Evolutionary conservation across 2,113 vertebrate genomes (phyloP).

Genomic region (Gymnobelideus leadbeateri): DNA sequence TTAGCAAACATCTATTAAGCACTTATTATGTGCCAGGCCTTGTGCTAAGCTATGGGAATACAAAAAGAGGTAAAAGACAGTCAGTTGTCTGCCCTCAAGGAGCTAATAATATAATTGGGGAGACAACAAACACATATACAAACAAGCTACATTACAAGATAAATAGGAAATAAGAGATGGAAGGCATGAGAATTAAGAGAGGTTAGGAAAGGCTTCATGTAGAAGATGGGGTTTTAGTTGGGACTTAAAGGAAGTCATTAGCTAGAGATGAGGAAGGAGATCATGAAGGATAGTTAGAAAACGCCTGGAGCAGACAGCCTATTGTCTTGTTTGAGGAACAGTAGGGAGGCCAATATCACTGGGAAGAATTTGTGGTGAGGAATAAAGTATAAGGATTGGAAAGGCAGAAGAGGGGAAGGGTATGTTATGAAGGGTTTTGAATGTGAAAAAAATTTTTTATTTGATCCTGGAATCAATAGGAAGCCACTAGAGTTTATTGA

Average conservation of each 20-base stretch:
- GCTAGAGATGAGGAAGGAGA: neutral
- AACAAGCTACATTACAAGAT: neutral
- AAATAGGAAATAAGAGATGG: neutral
- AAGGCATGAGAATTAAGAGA: neutral
- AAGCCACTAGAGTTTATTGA: neutral
- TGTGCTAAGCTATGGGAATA: neutral
- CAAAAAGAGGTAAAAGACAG: neutral
- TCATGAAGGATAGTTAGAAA: neutral
- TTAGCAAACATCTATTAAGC: neutral
- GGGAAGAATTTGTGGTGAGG: too few relatives aligned
- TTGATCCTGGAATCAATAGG: neutral
- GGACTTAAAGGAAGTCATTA: neutral
- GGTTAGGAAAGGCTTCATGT: neutral
- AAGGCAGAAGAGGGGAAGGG: neutral
- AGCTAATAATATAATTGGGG: neutral
- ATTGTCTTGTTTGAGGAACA: neutral
- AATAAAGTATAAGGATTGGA: neutral
- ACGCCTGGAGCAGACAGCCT: neutral
- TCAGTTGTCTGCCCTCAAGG: neutral
- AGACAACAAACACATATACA: neutral
- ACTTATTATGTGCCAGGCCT: neutral
- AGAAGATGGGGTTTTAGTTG: neutral
- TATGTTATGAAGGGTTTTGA: neutral
- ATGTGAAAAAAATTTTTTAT: neutral
- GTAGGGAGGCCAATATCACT: neutral